Base-by-base conservation (phyloP, 1,140 invertebrate species). In the Magallana angulata region DNA sequence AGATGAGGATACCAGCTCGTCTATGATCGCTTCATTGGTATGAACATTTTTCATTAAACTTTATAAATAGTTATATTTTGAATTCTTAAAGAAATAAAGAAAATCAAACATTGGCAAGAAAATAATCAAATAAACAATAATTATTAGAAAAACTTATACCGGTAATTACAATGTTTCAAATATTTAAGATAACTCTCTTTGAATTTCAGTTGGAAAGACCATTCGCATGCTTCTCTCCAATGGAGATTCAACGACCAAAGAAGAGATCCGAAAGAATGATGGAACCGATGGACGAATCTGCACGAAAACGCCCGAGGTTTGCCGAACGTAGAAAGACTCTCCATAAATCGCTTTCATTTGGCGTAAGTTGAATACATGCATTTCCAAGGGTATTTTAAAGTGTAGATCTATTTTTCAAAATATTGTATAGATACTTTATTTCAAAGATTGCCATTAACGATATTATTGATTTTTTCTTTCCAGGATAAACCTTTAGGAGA, bases 311-410 rank as follows among this genome's bases (percentile, higher is more conserved):
- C 0, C 24, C 5, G 24, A 71, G 36, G 24, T 30, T 36, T 14
- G 6, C 68, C 68, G 24, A 7, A 8, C 11, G 24, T 11, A 71
- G 68, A 71, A 18, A 30, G 12, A 71, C 0, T 7, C 24, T 71
- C 68, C 24, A 71, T 30, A 71, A 71, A 30, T 71, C 68, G 8
- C 68, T 71, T 1, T 71, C 68, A 30, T 71, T 71, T 71, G 68
- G 8, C 12, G 68, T 71, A 71, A 71, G 68, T 30, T 24, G 24
- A 7, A 11, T 64, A 24, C 24, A n/a, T n/a, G 6, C 6, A 64
- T 64, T 64, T n/a, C 60, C 18, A 16, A 14, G 7, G 18, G 11
- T 16, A n/a, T 64, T 5, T 12, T 7, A 64, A 16, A n/a, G 16
- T 7, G 16, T n/a, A 7, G 16, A 64, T 16, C 16, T 64, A 16